Conservation (phyloP, 2,113 vertebrate genomes). For the Callocephalon fimbriatum region DNA sequence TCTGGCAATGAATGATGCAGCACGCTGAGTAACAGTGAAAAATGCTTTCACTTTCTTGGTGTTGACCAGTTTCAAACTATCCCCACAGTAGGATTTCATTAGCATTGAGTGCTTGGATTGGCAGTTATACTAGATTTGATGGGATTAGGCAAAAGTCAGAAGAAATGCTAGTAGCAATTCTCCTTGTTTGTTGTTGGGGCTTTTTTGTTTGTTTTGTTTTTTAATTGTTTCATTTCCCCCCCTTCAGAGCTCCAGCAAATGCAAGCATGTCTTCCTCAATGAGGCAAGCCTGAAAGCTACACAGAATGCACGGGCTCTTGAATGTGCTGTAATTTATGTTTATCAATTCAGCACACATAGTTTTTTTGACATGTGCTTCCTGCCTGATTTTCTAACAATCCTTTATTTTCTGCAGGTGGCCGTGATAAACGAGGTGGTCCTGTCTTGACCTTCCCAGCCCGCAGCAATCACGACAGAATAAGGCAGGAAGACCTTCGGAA, state of each 20-base stretch:
- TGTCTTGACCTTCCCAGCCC: slow-evolving; percentile 94
- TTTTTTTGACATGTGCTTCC: slow-evolving; percentile 54
- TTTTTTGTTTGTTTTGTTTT: not conserved
- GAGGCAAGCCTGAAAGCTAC: not conserved
- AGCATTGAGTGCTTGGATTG: not conserved
- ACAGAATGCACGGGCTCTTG: not conserved
- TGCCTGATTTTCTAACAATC: slow-evolving; percentile 62
- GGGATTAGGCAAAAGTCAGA: not conserved
- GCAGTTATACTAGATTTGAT: not conserved
- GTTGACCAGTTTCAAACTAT: not conserved
- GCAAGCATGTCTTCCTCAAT: not conserved
- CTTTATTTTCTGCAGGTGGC: slow-evolving; percentile 84
- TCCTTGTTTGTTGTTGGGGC: not conserved
- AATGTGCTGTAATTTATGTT: slow-evolving; percentile 1
- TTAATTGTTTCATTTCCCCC: not conserved
- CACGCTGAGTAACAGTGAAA: not conserved
- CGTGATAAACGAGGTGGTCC: slow-evolving; percentile 97
- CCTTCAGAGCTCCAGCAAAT: not conserved
- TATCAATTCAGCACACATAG: not conserved
- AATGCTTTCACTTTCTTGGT: not conserved
- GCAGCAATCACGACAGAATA: slow-evolving; percentile 99
- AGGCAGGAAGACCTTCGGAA: slow-evolving; percentile 95
- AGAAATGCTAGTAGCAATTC: not conserved
- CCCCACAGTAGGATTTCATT: not conserved
- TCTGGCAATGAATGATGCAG: not conserved